Evolutionary conservation across 2,888 invertebrate genomes (phyloP).

Genomic region (Tribolium freemani): DNA sequence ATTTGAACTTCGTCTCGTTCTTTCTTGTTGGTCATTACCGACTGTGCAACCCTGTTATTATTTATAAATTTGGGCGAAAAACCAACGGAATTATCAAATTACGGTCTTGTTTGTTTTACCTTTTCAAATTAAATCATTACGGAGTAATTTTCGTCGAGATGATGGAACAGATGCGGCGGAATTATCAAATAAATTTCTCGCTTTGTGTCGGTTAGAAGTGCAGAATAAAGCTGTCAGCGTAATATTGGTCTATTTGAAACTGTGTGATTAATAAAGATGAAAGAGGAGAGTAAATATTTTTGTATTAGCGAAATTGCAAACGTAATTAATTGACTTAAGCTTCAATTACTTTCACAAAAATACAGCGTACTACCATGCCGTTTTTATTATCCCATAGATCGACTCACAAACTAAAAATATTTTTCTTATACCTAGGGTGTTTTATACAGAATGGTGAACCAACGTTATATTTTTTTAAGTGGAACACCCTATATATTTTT

Average conservation of each 20-base stretch:
- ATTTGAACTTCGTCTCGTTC: neutral
- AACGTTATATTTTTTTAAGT: no score
- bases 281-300: neutral
- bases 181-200: conserved; percentile 10
- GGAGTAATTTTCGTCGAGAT: neutral
- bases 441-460: no score
- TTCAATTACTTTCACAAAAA: neutral
- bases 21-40: conserved; percentile 2
- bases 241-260: conserved; percentile 1
- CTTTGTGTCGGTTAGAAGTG: neutral
- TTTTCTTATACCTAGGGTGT: no score
- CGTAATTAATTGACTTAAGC: neutral
- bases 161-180: neutral
- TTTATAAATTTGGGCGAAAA: conserved; percentile 24
- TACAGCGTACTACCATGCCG: no score
- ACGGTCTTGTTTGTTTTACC: conserved; percentile 20
- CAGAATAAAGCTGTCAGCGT: conserved; percentile 8
- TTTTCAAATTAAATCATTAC: conserved; percentile 15
- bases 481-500: no score
- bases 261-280: conserved; percentile 10
- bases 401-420: no score
- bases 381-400: no score
- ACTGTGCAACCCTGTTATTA: conserved; percentile 1
- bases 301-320: neutral
- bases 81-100: conserved; percentile 19